These are phyloP conservation scores for Gallinago solitaria DNA, from an alignment of 2,797 vertebrate species.

Conservation along the genomic window DNA sequence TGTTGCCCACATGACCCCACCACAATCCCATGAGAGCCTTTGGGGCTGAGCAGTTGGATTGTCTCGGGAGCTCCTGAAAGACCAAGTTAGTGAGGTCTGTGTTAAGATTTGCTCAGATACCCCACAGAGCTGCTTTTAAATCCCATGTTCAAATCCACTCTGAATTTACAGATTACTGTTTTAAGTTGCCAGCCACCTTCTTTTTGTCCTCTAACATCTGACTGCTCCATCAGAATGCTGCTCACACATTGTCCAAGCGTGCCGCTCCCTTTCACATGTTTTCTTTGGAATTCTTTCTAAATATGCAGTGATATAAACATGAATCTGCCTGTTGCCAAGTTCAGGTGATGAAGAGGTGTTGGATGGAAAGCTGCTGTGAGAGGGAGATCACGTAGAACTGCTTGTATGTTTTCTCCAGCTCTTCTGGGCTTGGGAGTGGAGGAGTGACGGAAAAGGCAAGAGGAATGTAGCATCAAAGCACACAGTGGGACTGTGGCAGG, in stretches of 20 bases:
- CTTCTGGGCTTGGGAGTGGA: neutral
- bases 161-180: neutral
- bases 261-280: rapidly evolving
- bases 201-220: neutral
- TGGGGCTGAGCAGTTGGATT: neutral
- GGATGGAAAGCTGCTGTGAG: neutral
- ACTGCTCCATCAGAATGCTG: neutral
- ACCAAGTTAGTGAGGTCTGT: neutral
- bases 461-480: neutral
- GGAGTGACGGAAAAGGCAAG: neutral
- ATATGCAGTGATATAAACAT: neutral
- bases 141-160: neutral
- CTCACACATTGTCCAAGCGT: neutral
- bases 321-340: neutral
- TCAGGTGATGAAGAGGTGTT: neutral
- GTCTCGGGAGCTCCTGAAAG: neutral
- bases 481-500: neutral
- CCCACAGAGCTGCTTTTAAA: neutral
- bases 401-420: neutral
- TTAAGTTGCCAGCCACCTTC: neutral
- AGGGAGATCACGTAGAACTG: neutral
- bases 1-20: neutral
- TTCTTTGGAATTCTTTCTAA: neutral
- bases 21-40: neutral
- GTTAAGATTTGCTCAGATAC: neutral